Conservation (phyloP, 2,113 vertebrate genomes). For the Passer domesticus region DNA sequence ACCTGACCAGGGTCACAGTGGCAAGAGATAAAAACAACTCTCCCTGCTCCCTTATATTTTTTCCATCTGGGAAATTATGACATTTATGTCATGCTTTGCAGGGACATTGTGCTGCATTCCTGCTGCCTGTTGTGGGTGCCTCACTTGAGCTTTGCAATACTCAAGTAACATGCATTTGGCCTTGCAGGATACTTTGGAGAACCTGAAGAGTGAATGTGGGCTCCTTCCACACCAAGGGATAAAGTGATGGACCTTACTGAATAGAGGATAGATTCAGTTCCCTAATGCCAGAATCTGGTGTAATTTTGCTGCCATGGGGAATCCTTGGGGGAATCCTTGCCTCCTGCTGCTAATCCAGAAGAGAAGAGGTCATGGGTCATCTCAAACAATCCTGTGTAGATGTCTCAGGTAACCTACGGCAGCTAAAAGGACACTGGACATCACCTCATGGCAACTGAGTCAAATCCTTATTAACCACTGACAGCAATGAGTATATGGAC, state of each 20-base stretch:
- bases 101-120: neutral
- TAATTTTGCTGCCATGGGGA: neutral
- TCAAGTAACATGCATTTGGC: neutral
- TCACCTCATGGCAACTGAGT: neutral
- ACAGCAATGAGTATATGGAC: neutral
- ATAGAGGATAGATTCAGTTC: neutral
- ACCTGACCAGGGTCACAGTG: neutral
- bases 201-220: neutral
- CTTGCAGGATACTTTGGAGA: neutral
- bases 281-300: neutral
- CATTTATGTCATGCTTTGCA: neutral
- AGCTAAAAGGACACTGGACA: neutral
- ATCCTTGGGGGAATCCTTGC: neutral
- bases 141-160: neutral
- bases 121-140: neutral
- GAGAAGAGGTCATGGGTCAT: neutral
- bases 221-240: neutral
- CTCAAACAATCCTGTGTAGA: neutral
- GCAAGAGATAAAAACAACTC: neutral
- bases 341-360: neutral
- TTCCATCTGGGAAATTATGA: rapidly evolving
- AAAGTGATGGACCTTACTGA: neutral
- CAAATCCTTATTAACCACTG: neutral
- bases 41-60: neutral
- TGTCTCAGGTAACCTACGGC: neutral